Evolutionary conservation across 2,888 invertebrate genomes (phyloP).

Genomic region (Osmoderma eremita): DNA sequence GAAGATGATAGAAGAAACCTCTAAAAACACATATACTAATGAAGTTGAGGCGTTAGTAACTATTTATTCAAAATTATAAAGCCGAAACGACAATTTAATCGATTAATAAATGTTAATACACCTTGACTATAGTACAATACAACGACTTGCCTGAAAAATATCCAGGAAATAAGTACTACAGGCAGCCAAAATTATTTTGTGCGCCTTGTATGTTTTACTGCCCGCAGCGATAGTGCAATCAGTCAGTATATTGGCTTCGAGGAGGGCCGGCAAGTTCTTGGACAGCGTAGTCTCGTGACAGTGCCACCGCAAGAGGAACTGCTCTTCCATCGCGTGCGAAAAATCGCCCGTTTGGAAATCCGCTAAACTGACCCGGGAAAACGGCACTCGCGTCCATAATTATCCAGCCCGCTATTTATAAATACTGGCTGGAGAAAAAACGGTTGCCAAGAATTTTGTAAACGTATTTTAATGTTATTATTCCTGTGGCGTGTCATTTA

Average conservation of each 20-base stretch:
- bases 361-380: conserved; percentile 42
- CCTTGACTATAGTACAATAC: not conserved
- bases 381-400: conserved; percentile 49
- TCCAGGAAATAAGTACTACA: conserved; percentile 92
- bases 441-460: conserved; percentile 60
- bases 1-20: too few species aligned
- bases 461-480: conserved; percentile 27
- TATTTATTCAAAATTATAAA: too few species aligned
- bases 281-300: conserved; percentile 67
- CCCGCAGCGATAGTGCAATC: conserved; percentile 90
- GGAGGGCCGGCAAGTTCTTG: conserved; percentile 79
- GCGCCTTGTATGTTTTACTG: conserved; percentile 84
- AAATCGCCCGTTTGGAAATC: conserved; percentile 40
- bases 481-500: too few species aligned
- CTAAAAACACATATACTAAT: too few species aligned
- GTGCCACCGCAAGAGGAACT: conserved; percentile 62
- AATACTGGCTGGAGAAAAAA: conserved; percentile 60
- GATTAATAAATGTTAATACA: too few species aligned
- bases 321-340: conserved; percentile 48
- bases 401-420: conserved; percentile 63
- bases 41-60: too few species aligned
- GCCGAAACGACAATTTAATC: too few species aligned
- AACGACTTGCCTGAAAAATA: conserved; percentile 76
- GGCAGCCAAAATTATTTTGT: conserved; percentile 86
- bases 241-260: conserved; percentile 83